Percentiles rank a stretch among this genome's conserved stretches.
These are phyloP conservation scores for Drosophila longiperda DNA, from an alignment of 2,888 invertebrate genomes.

Conservation along the genomic window DNA sequence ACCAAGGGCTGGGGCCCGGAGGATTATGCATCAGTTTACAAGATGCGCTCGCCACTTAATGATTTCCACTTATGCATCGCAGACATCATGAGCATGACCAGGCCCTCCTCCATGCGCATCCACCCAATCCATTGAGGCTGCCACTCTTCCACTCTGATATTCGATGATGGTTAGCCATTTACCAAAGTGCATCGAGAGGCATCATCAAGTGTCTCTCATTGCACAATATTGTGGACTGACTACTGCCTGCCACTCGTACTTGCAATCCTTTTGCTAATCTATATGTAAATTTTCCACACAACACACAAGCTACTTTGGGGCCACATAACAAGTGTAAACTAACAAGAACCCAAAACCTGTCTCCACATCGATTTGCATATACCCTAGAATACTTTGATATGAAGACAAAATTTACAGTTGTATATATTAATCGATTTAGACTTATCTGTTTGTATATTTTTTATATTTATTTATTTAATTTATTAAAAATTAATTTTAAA, in stretches of 20 bases:
- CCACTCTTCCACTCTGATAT: constrained; percentile 10
- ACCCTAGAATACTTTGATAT: constrained; percentile 24
- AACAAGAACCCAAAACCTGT: constrained; percentile 7
- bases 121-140: background rate
- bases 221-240: constrained; percentile 13
- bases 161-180: constrained; percentile 51
- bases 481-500: background rate
- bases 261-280: constrained; percentile 71
- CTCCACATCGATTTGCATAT: constrained; percentile 32
- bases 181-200: constrained; percentile 49
- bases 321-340: constrained; percentile 53
- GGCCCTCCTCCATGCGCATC: constrained; percentile 2
- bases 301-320: constrained; percentile 40
- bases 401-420: background rate
- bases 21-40: constrained; percentile 78
- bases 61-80: constrained; percentile 77
- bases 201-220: constrained; percentile 55
- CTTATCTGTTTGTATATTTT: background rate
- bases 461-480: background rate
- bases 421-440: background rate
- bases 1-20: constrained; percentile 34
- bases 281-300: constrained; percentile 71
- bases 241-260: constrained; percentile 12
- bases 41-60: constrained; percentile 74
- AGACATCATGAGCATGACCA: constrained; percentile 57